Percentiles rank a stretch among this genome's conserved stretches.
Evolutionary conservation across 2,888 invertebrate genomes (phyloP).

Genomic region (Brachynemurus nebulosus): DNA sequence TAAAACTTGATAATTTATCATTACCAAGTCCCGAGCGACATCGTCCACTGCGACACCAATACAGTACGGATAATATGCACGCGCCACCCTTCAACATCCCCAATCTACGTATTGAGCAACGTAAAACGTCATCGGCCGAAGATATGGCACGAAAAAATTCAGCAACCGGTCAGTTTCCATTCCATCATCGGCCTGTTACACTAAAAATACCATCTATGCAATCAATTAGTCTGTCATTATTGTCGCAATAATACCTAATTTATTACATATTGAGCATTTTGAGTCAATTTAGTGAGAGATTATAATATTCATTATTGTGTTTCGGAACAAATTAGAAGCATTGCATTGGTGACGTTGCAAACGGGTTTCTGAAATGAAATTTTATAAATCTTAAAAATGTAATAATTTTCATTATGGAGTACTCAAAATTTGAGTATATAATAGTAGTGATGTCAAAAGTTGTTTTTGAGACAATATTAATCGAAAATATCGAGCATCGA

Average conservation of each 20-base stretch:
- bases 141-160: slow-evolving; percentile 84
- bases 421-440: no score
- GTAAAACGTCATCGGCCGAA: slow-evolving; percentile 82
- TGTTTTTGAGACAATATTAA: no score
- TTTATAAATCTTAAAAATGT: no score
- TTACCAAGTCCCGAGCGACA: slow-evolving; percentile 63
- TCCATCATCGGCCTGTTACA: slow-evolving; percentile 4
- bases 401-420: no score
- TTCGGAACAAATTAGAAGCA: no score
- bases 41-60: slow-evolving; percentile 62
- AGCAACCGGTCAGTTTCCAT: slow-evolving; percentile 42
- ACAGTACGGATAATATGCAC: slow-evolving; percentile 75
- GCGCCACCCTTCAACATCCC: slow-evolving; percentile 77
- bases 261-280: no score
- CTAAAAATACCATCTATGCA: slow-evolving; percentile 1
- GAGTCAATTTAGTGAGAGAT: no score
- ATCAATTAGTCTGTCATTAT: slow-evolving; percentile 2
- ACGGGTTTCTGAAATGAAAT: no score
- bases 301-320: no score
- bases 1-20: slow-evolving; percentile 69
- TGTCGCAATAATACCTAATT: neutral
- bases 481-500: no score
- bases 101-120: slow-evolving; percentile 71
- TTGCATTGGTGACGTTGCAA: no score
- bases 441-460: no score